phyloP scores from a whole-genome alignment of 2,113 vertebrate species.

The Spea multiplicata region DNA sequence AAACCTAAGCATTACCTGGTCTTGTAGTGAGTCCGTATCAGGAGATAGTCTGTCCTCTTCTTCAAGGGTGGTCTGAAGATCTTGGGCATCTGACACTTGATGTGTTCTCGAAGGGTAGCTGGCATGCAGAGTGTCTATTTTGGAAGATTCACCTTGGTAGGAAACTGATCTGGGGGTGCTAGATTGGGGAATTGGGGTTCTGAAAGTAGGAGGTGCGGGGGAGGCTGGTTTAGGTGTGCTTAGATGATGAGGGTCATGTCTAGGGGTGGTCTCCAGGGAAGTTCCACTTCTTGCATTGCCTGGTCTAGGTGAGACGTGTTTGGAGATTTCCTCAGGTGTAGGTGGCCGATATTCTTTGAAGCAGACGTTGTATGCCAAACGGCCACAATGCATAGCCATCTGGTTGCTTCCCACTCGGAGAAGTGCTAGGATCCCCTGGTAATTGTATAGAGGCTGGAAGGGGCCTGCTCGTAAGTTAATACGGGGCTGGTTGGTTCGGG shows the following conservation, averaged over 20 bases:
- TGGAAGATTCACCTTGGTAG: background rate
- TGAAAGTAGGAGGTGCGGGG: background rate
- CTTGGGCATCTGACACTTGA: background rate
- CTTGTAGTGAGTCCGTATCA: constrained; percentile 2
- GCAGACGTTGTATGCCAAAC: constrained; percentile 56
- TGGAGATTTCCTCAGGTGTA: constrained; percentile 23
- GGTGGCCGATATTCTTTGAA: constrained; percentile 49
- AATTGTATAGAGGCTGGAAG: constrained; percentile 59
- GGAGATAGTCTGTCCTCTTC: background rate
- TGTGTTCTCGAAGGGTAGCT: background rate
- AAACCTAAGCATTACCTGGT: constrained; percentile 25
- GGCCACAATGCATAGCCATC: constrained; percentile 58
- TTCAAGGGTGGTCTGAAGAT: background rate
- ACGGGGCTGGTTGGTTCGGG: constrained; percentile 55
- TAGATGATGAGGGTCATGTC: background rate
- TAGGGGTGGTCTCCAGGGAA: background rate
- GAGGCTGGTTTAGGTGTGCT: background rate
- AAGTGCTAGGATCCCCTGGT: constrained; percentile 54
- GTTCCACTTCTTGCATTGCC: background rate
- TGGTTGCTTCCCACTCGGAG: constrained; percentile 54
- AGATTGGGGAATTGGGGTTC: background rate
- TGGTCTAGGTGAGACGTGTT: background rate
- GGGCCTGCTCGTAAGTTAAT: constrained; percentile 47
- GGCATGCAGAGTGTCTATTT: background rate
- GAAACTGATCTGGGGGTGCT: constrained; percentile 7